Percentiles rank a stretch among this genome's conserved stretches.
Conservation (phyloP, 2,113 vertebrate species). For the Melanotaenia duboulayi region DNA sequence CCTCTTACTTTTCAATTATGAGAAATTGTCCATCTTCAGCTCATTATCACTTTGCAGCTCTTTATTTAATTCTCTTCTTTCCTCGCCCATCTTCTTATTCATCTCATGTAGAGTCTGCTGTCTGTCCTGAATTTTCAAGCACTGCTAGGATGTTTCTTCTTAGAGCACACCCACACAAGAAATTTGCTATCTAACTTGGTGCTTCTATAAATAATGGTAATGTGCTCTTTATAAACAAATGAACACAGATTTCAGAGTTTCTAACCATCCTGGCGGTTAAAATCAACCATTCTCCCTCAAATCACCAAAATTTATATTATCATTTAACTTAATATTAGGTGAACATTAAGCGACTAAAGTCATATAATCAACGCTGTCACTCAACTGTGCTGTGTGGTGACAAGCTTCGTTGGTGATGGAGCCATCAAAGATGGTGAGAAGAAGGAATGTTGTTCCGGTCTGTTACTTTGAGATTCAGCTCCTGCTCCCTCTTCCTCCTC, state of each 20-base stretch:
- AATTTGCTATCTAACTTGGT: slow-evolving; percentile 4
- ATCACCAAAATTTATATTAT: not conserved
- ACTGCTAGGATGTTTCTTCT: slow-evolving; percentile 7
- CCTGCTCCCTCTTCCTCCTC: slow-evolving; percentile 5
- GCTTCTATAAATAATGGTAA: not conserved
- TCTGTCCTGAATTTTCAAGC: slow-evolving; percentile 40
- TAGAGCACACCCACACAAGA: slow-evolving; percentile 8
- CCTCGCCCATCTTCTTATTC: slow-evolving; percentile 12
- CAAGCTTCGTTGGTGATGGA: slow-evolving; percentile 10
- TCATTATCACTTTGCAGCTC: slow-evolving; percentile 8
- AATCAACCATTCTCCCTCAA: not conserved
- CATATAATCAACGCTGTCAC: not conserved
- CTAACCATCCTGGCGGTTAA: not conserved
- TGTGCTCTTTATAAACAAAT: not conserved
- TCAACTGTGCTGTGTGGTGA: slow-evolving; percentile 22
- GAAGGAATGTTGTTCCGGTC: slow-evolving; percentile 21
- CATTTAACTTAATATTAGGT: slow-evolving; percentile 6
- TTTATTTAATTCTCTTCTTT: slow-evolving; percentile 11
- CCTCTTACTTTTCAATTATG: slow-evolving; percentile 6
- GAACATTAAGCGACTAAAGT: slow-evolving; percentile 16
- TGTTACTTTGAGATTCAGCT: slow-evolving; percentile 21
- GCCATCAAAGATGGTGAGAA: slow-evolving; percentile 16
- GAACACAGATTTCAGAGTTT: slow-evolving; percentile 2
- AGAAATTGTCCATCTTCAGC: slow-evolving; percentile 4
- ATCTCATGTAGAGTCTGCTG: slow-evolving; percentile 4